These are phyloP conservation scores for Caenorhabditis macrosperma DNA, from an alignment of 2,888 invertebrate genomes.

Conservation along the genomic window DNA sequence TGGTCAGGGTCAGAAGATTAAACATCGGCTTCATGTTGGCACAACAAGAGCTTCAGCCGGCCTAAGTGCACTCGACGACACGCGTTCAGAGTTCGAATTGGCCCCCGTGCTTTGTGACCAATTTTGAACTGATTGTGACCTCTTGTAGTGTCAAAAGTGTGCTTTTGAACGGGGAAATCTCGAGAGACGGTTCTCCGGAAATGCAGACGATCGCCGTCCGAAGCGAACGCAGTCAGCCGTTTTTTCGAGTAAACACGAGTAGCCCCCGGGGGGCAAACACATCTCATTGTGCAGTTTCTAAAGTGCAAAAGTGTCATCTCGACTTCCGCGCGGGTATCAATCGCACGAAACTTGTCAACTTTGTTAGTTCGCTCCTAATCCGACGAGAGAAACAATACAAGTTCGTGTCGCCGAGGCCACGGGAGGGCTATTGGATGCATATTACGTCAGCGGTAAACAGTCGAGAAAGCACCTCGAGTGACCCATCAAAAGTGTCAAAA, in stretches of 20 bases:
- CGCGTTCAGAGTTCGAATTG: constrained; percentile 49
- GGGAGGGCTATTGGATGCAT: constrained; percentile 31
- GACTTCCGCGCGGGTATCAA: constrained; percentile 14
- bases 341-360: constrained; percentile 12
- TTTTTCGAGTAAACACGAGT: not conserved
- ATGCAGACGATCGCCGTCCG: too few species aligned
- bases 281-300: not conserved
- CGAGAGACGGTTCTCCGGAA: too few species aligned
- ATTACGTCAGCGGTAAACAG: constrained; percentile 43
- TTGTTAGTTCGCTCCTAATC: not conserved
- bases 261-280: not conserved
- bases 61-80: constrained; percentile 39
- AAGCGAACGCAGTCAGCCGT: too few species aligned
- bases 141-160: not conserved
- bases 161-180: not conserved
- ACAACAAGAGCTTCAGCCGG: constrained; percentile 34
- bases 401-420: constrained; percentile 31
- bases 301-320: constrained; percentile 55
- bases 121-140: constrained; percentile 24
- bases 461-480: constrained; percentile 28
- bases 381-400: constrained; percentile 43
- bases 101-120: constrained; percentile 36
- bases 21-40: constrained; percentile 47
- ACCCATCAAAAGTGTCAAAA: constrained; percentile 63
- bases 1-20: constrained; percentile 54